Conservation (phyloP, 2,888 invertebrate species). For the Hoplodrina blanda region DNA sequence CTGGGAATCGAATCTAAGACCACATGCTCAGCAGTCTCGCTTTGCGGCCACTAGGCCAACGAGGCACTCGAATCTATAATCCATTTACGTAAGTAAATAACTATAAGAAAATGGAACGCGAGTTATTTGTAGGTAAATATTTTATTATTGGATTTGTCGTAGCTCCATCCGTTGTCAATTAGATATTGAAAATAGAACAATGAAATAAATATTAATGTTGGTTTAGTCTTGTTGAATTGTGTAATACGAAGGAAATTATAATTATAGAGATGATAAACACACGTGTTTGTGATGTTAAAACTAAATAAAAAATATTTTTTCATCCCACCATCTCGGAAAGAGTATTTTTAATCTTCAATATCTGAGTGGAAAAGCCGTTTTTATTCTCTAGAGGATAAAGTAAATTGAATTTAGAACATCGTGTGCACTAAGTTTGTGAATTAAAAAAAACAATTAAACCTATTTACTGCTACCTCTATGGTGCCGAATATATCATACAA, state of each 20-base stretch:
- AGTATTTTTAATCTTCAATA: too few species aligned
- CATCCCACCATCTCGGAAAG: too few species aligned
- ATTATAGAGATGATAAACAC: not conserved
- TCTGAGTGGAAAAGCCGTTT: too few species aligned
- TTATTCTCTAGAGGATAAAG: too few species aligned
- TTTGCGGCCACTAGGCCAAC: too few species aligned
- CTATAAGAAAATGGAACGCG: not conserved
- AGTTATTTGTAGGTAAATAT: conserved; percentile 3
- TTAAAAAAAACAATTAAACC: too few species aligned
- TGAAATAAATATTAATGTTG: not conserved
- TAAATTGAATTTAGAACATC: too few species aligned
- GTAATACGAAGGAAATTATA: not conserved
- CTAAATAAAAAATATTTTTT: conserved; percentile 3
- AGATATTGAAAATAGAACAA: conserved; percentile 18
- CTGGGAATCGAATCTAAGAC: too few species aligned
- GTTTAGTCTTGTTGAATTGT: not conserved
- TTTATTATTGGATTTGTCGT: conserved; percentile 11
- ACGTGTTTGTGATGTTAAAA: not conserved
- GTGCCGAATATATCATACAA: too few species aligned
- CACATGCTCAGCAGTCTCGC: too few species aligned
- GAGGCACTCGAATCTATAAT: not conserved
- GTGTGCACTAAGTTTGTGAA: too few species aligned
- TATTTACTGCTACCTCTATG: too few species aligned
- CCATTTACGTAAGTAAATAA: conserved; percentile 21
- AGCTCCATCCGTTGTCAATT: conserved; percentile 6